Percentiles rank a stretch among this genome's conserved stretches.
Evolutionary conservation across 2,797 vertebrate genomes (phyloP).

Genomic region (Aphelocoma californica): DNA sequence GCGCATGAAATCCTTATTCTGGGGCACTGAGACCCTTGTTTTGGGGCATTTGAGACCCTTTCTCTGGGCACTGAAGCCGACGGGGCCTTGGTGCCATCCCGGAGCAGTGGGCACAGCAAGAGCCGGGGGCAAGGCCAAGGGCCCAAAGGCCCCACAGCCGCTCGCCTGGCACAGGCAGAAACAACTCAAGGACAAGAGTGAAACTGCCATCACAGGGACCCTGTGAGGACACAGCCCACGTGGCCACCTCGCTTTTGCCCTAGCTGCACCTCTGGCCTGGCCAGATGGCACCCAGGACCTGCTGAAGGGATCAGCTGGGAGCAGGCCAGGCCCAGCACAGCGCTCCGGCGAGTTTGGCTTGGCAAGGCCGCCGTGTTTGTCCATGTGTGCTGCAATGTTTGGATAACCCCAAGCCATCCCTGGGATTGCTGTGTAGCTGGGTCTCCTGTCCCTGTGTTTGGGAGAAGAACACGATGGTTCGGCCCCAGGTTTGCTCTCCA

Average conservation of each 20-base stretch:
- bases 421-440: background rate
- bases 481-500: rapidly evolving
- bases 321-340: background rate
- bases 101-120: background rate
- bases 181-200: background rate
- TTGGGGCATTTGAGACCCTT: background rate
- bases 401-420: background rate
- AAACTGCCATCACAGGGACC: background rate
- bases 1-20: rapidly evolving
- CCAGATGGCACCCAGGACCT: background rate
- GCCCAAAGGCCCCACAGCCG: background rate
- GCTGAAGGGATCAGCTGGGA: background rate
- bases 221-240: background rate
- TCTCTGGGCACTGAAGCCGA: background rate
- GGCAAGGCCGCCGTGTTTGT: background rate
- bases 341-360: background rate
- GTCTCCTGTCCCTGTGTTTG: background rate
- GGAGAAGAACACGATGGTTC: background rate
- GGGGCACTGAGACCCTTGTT: background rate
- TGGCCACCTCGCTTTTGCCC: background rate
- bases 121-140: rapidly evolving
- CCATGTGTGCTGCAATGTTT: background rate
- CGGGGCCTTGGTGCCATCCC: background rate
- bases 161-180: background rate
- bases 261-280: background rate